phyloP scores from a whole-genome alignment of 2,113 vertebrate genomes.

The Colossoma macropomum region DNA sequence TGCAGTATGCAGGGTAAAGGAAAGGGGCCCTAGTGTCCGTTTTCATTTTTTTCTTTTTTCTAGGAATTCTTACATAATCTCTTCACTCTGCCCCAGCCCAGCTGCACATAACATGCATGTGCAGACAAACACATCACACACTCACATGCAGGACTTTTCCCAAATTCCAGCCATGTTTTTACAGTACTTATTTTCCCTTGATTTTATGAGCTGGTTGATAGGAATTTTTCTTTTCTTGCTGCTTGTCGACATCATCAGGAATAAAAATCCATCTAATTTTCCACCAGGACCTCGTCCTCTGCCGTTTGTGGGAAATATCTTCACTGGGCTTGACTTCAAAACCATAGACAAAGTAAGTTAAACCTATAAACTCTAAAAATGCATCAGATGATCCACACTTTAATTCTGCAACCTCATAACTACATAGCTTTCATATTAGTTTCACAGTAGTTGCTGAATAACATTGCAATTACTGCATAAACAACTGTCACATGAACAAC shows the following conservation, averaged over 20 bases:
- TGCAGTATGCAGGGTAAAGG: too few relatives aligned
- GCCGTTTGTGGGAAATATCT: conserved; percentile 78
- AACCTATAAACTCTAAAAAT: too few relatives aligned
- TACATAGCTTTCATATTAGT: too few relatives aligned
- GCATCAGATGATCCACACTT: neutral
- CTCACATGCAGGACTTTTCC: neutral
- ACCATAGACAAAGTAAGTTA: conserved; percentile 67
- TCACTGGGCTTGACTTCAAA: conserved; percentile 42
- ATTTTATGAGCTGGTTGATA: conserved; percentile 50
- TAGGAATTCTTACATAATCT: conserved; percentile 11
- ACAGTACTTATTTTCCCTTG: conserved; percentile 65
- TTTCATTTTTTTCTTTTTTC: neutral
- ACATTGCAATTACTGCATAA: too few relatives aligned
- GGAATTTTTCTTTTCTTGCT: conserved; percentile 51
- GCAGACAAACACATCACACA: neutral
- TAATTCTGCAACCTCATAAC: too few relatives aligned
- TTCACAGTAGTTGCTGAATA: too few relatives aligned
- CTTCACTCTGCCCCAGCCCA: neutral
- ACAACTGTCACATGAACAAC: too few relatives aligned
- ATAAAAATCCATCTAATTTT: conserved; percentile 68
- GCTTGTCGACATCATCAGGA: conserved; percentile 50
- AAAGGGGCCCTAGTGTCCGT: too few relatives aligned
- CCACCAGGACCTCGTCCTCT: conserved; percentile 76
- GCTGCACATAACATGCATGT: neutral
- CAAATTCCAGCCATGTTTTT: conserved; percentile 66